Percentiles rank a stretch among this genome's conserved stretches.
These are phyloP conservation scores for Vimba vimba DNA, from an alignment of 2,113 vertebrate genomes.

Conservation along the genomic window DNA sequence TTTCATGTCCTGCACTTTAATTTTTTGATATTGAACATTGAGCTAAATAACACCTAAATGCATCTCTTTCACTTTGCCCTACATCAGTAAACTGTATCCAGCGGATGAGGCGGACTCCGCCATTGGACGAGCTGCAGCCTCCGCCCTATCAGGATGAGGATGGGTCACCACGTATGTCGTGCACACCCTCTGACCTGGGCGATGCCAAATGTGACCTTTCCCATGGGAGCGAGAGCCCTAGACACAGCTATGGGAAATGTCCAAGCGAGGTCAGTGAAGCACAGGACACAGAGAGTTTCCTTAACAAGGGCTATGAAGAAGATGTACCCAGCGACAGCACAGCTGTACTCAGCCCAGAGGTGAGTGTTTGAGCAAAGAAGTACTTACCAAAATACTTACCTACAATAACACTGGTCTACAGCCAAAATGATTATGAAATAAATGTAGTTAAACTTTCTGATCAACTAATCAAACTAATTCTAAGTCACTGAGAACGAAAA, in stretches of 20 bases:
- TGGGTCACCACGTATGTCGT: constrained; percentile 94
- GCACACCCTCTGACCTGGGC: constrained; percentile 89
- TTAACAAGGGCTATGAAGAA: constrained; percentile 94
- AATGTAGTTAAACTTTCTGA: too few relatives aligned
- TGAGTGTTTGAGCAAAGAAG: constrained; percentile 60
- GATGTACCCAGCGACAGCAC: constrained; percentile 97
- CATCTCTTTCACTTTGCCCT: constrained; percentile 7
- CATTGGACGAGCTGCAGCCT: constrained; percentile 93
- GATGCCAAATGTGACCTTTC: constrained; percentile 92
- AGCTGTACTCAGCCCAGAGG: constrained; percentile 94
- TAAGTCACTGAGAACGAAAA: too few relatives aligned
- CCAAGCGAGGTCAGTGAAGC: constrained; percentile 88
- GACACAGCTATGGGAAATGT: constrained; percentile 88
- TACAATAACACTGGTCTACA: too few relatives aligned
- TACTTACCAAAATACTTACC: too few relatives aligned
- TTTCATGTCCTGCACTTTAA: not conserved
- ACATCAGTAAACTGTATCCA: constrained; percentile 92
- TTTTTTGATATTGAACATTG: not conserved
- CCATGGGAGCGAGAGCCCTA: constrained; percentile 89
- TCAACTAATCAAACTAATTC: too few relatives aligned
- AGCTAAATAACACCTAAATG: not conserved
- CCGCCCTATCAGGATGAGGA: constrained; percentile 96
- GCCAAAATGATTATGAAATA: too few relatives aligned
- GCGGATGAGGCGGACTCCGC: constrained; percentile 94
- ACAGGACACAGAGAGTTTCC: constrained; percentile 87